phyloP scores from a whole-genome alignment of 2,797 vertebrate genomes.

The Chanos chanos region DNA sequence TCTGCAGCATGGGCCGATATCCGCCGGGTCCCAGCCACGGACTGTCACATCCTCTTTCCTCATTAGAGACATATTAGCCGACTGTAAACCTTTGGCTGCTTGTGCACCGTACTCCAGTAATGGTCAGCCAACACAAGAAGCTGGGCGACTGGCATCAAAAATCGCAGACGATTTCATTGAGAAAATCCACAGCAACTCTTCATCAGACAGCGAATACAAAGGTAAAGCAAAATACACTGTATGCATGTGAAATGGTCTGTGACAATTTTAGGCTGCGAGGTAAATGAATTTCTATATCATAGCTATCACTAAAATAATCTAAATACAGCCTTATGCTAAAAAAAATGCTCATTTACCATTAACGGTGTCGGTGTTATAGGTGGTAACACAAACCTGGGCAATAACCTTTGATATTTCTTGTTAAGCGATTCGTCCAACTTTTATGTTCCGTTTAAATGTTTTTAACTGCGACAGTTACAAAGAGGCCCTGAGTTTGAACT shows the following conservation, averaged over 20 bases:
- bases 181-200: constrained; percentile 87
- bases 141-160: constrained; percentile 79
- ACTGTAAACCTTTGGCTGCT: constrained; percentile 94
- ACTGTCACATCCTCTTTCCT: constrained; percentile 97
- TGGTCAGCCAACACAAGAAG: constrained; percentile 84
- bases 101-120: constrained; percentile 96
- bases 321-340: not conserved
- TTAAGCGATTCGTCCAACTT: too few species aligned
- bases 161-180: constrained; percentile 90
- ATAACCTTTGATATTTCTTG: too few species aligned
- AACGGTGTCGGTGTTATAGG: too few species aligned
- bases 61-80: constrained; percentile 95
- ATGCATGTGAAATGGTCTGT: not conserved
- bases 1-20: constrained; percentile 83
- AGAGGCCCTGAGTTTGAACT: too few species aligned
- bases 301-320: not conserved
- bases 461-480: too few species aligned
- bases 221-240: constrained; percentile 69
- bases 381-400: too few species aligned
- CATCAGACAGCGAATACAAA: constrained; percentile 96
- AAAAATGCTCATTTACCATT: too few species aligned
- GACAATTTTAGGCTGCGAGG: not conserved
- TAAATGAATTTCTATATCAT: not conserved
- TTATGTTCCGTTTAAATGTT: too few species aligned
- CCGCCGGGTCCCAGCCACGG: constrained; percentile 87